These are phyloP conservation scores for Cyanocitta stelleri DNA, from an alignment of 2,113 vertebrate species.

Conservation along the genomic window DNA sequence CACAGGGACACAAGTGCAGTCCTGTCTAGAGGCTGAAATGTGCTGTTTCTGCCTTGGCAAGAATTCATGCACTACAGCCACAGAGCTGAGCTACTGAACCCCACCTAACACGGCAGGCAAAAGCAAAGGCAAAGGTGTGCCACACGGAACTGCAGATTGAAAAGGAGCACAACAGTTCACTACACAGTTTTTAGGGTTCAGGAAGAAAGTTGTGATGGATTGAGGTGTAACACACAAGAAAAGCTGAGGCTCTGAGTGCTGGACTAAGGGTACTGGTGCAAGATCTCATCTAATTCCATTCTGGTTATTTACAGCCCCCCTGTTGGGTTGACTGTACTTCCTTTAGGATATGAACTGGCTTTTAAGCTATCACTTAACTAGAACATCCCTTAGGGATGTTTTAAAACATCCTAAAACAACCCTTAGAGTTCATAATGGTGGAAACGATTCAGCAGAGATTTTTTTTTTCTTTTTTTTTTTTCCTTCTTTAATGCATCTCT, in stretches of 20 bases:
- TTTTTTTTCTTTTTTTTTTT: neutral
- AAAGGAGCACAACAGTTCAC: neutral
- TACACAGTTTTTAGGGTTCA: neutral
- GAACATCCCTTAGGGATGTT: neutral
- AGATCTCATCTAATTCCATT: neutral
- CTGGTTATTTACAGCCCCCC: neutral
- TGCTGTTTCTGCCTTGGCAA: neutral
- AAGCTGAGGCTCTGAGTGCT: neutral
- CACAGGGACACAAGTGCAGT: neutral
- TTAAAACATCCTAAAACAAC: neutral
- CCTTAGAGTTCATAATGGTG: neutral
- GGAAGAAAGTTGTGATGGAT: neutral
- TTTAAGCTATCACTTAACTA: neutral
- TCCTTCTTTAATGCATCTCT: neutral
- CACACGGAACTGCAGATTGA: neutral
- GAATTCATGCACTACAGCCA: neutral
- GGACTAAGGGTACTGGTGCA: neutral
- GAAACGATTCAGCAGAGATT: neutral
- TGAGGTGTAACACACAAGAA: neutral
- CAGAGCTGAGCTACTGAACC: neutral
- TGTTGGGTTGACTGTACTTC: neutral
- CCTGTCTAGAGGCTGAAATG: neutral
- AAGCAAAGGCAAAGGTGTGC: neutral
- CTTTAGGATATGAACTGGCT: neutral
- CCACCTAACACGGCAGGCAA: neutral